Percentiles rank a stretch among this genome's conserved stretches.
phyloP scores from a whole-genome alignment of 2,797 vertebrate genomes.

The Poeciliopsis gracilis region DNA sequence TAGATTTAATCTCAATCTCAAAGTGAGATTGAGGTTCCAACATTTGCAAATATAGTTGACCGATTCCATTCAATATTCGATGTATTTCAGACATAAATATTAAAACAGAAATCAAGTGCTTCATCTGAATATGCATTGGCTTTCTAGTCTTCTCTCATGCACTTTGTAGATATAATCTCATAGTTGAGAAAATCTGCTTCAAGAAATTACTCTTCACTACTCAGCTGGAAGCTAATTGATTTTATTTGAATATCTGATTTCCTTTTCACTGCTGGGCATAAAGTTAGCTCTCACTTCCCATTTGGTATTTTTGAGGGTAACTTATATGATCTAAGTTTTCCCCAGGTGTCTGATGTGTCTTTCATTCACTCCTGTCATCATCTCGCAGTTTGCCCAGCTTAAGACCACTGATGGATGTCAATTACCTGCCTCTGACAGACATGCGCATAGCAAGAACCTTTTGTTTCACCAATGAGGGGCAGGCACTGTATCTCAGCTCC shows the following conservation, averaged over 20 bases:
- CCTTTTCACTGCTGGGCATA: neutral
- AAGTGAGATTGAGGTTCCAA: neutral
- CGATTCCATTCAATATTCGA: neutral
- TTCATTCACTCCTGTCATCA: neutral
- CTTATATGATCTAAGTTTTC: neutral
- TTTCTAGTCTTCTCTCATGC: neutral
- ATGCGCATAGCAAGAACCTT: conserved; percentile 99
- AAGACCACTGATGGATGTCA: conserved; percentile 93
- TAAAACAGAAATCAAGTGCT: neutral
- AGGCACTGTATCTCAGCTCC: conserved; percentile 96
- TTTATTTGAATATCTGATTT: conserved; percentile 4
- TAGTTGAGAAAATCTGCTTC: neutral
- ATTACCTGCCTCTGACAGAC: conserved; percentile 95
- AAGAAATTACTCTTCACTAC: neutral
- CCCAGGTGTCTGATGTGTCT: conserved; percentile 16
- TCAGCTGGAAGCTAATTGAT: conserved; percentile 12
- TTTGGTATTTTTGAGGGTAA: neutral
- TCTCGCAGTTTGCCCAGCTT: conserved; percentile 92
- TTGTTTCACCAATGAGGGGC: conserved; percentile 95
- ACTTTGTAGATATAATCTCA: conserved; percentile 6
- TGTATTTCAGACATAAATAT: conserved; percentile 5
- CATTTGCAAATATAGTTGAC: neutral
- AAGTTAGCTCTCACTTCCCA: neutral
- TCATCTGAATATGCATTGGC: neutral
- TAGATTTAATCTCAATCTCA: no score